A percentile compares a stretch with the other conserved stretches of the same genome.
These are phyloP conservation scores for Corapipo altera DNA, from an alignment of 2,113 vertebrate species.

Conservation along the genomic window DNA sequence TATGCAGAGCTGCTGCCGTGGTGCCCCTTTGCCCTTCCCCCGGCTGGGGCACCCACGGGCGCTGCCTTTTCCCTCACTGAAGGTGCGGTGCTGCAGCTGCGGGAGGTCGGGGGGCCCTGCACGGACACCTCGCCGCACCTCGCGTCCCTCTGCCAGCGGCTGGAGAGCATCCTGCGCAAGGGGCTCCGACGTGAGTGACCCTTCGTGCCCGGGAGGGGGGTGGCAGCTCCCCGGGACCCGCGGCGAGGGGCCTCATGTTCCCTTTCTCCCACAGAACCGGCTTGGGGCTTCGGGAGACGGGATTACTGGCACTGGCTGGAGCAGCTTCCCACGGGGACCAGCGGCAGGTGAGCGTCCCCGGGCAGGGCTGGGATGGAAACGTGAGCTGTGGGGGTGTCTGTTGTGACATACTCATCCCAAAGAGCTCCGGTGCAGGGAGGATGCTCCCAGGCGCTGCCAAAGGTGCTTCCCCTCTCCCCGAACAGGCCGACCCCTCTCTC, in stretches of 20 bases:
- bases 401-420: rapidly evolving
- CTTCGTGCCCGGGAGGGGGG: rapidly evolving
- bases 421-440: background rate
- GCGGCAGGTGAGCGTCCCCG: constrained; percentile 63
- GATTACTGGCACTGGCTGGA: constrained; percentile 88
- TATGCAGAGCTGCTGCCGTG: background rate
- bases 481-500: constrained; percentile 67
- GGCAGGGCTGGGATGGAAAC: rapidly evolving
- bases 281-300: constrained; percentile 77
- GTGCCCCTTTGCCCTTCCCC: too few species aligned
- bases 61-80: background rate
- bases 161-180: constrained; percentile 84
- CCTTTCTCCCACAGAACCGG: constrained; percentile 70
- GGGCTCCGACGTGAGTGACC: constrained; percentile 81
- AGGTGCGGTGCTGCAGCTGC: constrained; percentile 80
- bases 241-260: rapidly evolving
- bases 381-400: rapidly evolving
- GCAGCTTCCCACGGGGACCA: constrained; percentile 72
- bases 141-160: constrained; percentile 78
- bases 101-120: constrained; percentile 53
- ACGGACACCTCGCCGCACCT: constrained; percentile 78
- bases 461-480: background rate
- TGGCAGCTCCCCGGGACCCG: background rate
- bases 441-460: rapidly evolving
- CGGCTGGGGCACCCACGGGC: background rate